Conservation (phyloP, 2,797 vertebrate species). For the Clarias platycephalus region DNA sequence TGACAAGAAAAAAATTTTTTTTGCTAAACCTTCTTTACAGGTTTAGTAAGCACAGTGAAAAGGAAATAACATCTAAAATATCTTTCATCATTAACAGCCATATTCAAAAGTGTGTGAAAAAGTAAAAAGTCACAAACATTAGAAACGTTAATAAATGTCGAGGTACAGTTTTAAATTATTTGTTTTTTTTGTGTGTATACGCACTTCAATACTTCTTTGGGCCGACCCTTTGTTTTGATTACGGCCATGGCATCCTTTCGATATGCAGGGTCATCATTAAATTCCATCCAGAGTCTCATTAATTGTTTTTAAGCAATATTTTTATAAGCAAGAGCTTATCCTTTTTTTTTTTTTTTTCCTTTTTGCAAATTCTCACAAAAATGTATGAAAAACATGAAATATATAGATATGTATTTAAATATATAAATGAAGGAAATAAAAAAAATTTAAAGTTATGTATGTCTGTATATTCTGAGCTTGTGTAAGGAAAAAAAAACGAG, state of each 20-base stretch:
- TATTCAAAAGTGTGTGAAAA: background rate
- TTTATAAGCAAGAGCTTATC: too few relatives aligned
- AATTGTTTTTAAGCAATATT: too few relatives aligned
- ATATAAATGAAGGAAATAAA: background rate
- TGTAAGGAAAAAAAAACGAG: background rate
- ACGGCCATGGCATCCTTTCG: too few relatives aligned
- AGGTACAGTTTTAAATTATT: background rate
- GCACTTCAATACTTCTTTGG: too few relatives aligned
- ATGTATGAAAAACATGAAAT: background rate
- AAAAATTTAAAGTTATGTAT: background rate
- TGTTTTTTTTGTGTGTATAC: too few relatives aligned
- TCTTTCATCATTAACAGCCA: background rate
- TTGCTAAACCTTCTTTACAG: background rate
- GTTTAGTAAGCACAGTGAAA: background rate
- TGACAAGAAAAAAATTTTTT: background rate
- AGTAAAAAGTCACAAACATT: background rate
- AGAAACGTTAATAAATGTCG: background rate
- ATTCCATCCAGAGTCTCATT: too few relatives aligned
- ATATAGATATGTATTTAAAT: background rate
- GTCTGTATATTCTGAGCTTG: background rate
- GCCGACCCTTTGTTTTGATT: too few relatives aligned
- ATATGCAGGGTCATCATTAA: too few relatives aligned
- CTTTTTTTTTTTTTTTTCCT: background rate
- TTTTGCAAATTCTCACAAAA: background rate
- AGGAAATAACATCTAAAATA: background rate